Percentiles rank a stretch among this genome's conserved stretches.
phyloP scores from a whole-genome alignment of 2,113 vertebrate species.

The Corvus hawaiiensis region DNA sequence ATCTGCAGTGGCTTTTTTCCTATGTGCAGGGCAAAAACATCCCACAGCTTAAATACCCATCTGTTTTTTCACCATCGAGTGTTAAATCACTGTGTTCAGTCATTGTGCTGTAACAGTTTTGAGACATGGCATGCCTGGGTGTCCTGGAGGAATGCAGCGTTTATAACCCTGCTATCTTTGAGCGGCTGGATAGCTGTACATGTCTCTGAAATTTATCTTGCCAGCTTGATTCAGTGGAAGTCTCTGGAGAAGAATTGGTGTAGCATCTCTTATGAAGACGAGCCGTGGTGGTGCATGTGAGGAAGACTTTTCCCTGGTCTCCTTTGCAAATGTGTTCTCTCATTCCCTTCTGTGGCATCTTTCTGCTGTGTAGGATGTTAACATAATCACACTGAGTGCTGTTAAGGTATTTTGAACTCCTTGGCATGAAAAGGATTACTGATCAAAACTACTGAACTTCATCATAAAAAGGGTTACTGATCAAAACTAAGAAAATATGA shows the following conservation, averaged over 20 bases:
- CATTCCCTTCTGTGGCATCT: background rate
- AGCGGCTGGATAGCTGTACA: background rate
- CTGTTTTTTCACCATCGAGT: background rate
- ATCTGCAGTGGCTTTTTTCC: background rate
- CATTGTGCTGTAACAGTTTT: background rate
- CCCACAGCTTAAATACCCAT: background rate
- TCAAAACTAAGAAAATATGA: background rate
- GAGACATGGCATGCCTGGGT: rapidly evolving
- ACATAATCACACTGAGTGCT: background rate
- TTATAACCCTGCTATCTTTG: background rate
- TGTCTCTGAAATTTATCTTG: background rate
- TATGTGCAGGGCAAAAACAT: background rate
- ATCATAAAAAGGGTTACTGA: background rate
- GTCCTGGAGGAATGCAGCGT: background rate
- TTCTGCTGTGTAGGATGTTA: background rate
- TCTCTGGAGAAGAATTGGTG: background rate
- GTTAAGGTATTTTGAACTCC: background rate
- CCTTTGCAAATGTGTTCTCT: background rate
- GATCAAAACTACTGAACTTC: background rate
- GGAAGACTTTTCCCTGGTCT: background rate
- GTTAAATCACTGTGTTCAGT: background rate
- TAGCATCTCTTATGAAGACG: background rate
- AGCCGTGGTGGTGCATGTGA: rapidly evolving
- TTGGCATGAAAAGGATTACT: background rate
- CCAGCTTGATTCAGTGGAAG: background rate